phyloP scores from a whole-genome alignment of 2,797 vertebrate genomes.

The Melopsittacus undulatus region DNA sequence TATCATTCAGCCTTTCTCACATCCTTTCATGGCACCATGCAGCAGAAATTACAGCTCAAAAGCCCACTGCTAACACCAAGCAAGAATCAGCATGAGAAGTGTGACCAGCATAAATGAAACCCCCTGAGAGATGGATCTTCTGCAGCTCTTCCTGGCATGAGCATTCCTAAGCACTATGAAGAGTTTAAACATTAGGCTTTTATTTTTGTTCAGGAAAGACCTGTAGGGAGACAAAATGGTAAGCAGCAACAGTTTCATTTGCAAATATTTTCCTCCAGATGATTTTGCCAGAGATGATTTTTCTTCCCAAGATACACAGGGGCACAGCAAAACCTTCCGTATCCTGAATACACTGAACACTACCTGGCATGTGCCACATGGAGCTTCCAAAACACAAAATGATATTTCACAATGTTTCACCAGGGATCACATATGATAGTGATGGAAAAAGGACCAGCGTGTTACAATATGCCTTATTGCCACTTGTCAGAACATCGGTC shows the following conservation, averaged over 20 bases:
- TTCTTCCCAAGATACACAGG: not conserved
- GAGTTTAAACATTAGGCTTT: not conserved
- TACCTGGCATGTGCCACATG: not conserved
- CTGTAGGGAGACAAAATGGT: not conserved
- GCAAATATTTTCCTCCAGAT: not conserved
- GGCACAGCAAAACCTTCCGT: not conserved
- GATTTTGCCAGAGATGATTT: not conserved
- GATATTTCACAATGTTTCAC: not conserved
- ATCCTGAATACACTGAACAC: not conserved
- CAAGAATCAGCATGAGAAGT: not conserved
- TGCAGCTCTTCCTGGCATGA: not conserved
- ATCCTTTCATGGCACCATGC: not conserved
- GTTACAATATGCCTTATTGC: accelerated
- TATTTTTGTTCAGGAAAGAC: not conserved
- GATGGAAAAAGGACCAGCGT: not conserved
- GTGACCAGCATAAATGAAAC: not conserved
- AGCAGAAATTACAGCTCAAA: not conserved
- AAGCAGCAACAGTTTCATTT: conserved; percentile 8
- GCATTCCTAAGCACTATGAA: not conserved
- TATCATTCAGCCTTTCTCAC: conserved; percentile 3
- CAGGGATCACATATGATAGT: not conserved
- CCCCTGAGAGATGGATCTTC: not conserved
- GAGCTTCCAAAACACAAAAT: not conserved
- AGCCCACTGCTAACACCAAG: not conserved
- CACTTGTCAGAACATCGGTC: not conserved